Evolutionary conservation across 2,797 vertebrate species (phyloP).

Genomic region (Sparidentex hasta): DNA sequence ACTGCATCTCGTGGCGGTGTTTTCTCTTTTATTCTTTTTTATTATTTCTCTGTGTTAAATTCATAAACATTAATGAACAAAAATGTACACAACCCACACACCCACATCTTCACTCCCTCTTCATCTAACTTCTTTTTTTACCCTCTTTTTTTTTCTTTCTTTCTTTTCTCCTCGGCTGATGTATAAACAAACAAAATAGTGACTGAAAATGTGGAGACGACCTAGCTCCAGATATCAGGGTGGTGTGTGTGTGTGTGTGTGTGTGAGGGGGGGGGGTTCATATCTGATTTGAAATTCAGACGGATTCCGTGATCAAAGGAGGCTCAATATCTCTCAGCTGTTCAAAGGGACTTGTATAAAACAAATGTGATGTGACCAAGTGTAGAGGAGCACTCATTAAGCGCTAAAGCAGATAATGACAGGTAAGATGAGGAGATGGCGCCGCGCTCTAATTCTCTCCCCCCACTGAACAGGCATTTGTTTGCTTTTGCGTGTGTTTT

Average conservation of each 20-base stretch:
- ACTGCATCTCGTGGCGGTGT: slow-evolving; percentile 88
- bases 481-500: slow-evolving; percentile 81
- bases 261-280: slow-evolving; percentile 75
- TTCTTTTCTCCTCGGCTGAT: slow-evolving; percentile 59
- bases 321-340: slow-evolving; percentile 94
- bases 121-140: slow-evolving; percentile 62
- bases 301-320: slow-evolving; percentile 96
- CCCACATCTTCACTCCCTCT: slow-evolving; percentile 58
- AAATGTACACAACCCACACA: slow-evolving; percentile 85
- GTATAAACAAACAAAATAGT: slow-evolving; percentile 87
- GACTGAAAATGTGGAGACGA: slow-evolving; percentile 80
- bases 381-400: slow-evolving; percentile 97
- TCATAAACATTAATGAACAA: slow-evolving; percentile 96
- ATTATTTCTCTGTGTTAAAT: slow-evolving; percentile 89
- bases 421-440: slow-evolving; percentile 90
- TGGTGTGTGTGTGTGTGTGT: slow-evolving; percentile 6
- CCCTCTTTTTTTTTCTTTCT: slow-evolving; percentile 23
- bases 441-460: slow-evolving; percentile 79
- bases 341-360: slow-evolving; percentile 96
- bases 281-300: slow-evolving; percentile 95
- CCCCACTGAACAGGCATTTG: slow-evolving; percentile 83
- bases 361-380: slow-evolving; percentile 97
- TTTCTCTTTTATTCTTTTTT: slow-evolving; percentile 78
- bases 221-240: slow-evolving; percentile 64
- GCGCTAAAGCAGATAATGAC: slow-evolving; percentile 92